phyloP scores from a whole-genome alignment of 1,140 invertebrate species.

The Drosophila paulistorum region DNA sequence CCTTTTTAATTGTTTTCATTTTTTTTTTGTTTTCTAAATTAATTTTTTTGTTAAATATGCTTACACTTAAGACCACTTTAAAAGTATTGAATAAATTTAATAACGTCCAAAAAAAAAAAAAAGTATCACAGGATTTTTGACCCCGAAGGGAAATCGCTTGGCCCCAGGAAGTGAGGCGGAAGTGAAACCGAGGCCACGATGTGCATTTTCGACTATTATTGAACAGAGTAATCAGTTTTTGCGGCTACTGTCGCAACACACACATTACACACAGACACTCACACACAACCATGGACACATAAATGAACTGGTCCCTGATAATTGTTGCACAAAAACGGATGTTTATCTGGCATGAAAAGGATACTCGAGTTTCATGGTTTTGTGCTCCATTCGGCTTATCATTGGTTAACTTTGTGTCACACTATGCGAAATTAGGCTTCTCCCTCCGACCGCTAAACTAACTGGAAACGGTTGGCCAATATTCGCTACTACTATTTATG shows the following conservation, averaged over 20 bases:
- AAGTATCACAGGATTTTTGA: no score
- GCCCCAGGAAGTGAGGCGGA: background rate
- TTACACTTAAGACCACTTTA: conserved; percentile 60
- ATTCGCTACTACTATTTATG: background rate
- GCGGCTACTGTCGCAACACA: conserved; percentile 48
- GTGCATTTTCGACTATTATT: conserved; percentile 39
- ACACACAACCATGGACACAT: conserved; percentile 57
- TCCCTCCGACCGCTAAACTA: background rate
- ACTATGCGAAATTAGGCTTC: background rate
- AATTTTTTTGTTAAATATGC: conserved; percentile 39
- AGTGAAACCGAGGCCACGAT: conserved; percentile 4
- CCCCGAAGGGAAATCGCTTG: background rate
- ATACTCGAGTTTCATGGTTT: background rate
- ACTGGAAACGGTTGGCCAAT: background rate
- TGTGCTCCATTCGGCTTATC: background rate
- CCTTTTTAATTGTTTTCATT: conserved; percentile 41
- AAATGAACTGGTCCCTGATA: conserved; percentile 67
- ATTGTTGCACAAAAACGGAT: conserved; percentile 73
- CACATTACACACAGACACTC: conserved; percentile 34
- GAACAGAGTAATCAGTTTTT: conserved; percentile 67
- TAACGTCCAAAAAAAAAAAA: conserved; percentile 45
- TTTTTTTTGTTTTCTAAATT: conserved; percentile 11
- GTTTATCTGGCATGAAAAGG: conserved; percentile 35
- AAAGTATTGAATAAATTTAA: conserved; percentile 77
- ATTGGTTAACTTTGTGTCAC: background rate